Percentiles rank a stretch among this genome's conserved stretches.
Conservation (phyloP, 2,797 vertebrate genomes). For the Cercopithecus hamlyni region DNA sequence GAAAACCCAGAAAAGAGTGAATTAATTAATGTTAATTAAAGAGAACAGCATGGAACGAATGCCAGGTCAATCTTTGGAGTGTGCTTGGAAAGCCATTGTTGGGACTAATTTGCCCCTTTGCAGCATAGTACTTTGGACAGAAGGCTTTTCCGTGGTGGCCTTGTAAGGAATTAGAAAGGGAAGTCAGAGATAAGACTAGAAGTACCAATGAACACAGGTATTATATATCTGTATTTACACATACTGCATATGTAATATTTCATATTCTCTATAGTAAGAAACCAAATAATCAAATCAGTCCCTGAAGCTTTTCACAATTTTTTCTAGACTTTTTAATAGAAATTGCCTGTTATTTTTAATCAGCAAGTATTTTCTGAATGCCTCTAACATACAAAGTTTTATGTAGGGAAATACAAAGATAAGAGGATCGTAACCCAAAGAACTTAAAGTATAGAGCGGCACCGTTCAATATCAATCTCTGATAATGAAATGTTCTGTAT, state of each 20-base stretch:
- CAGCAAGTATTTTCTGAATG: background rate
- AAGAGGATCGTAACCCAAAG: background rate
- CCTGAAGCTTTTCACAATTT: background rate
- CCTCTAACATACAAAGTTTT: background rate
- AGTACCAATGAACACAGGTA: background rate
- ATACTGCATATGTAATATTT: background rate
- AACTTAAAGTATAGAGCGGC: background rate
- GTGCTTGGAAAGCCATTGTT: background rate
- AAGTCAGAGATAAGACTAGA: background rate
- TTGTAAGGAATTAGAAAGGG: background rate
- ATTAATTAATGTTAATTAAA: conserved; percentile 77
- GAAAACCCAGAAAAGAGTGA: conserved; percentile 67
- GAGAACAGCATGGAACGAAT: conserved; percentile 50
- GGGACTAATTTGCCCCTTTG: background rate
- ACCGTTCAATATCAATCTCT: background rate
- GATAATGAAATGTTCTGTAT: background rate
- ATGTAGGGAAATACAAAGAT: background rate
- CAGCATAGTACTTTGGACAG: background rate
- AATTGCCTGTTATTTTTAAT: background rate
- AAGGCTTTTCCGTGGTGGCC: background rate
- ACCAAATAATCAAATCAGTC: background rate
- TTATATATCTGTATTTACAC: background rate
- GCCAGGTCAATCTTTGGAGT: conserved; percentile 19
- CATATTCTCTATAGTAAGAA: background rate
- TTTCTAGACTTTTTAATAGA: background rate